phyloP scores from a whole-genome alignment of 2,888 invertebrate species.

The Tipula helvola region DNA sequence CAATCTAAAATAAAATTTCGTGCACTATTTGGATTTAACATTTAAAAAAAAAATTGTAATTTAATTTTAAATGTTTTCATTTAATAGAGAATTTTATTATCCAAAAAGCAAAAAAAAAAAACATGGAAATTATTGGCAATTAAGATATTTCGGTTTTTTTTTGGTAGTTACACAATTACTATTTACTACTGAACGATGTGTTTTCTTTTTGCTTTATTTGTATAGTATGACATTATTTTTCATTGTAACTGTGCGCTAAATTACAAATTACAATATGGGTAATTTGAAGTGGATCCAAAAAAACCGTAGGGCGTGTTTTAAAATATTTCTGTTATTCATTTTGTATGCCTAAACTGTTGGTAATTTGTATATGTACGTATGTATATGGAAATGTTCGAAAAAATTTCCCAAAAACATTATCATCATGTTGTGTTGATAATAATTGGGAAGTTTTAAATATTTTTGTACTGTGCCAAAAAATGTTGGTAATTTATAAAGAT shows the following conservation, averaged over 20 bases:
- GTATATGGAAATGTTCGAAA: neutral
- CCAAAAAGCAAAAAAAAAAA: neutral
- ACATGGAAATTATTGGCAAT: neutral
- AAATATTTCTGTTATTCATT: neutral
- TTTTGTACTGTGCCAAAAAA: neutral
- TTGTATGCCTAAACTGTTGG: neutral
- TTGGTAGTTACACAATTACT: neutral
- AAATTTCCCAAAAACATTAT: neutral
- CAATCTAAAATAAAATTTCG: neutral
- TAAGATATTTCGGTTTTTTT: neutral
- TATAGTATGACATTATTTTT: neutral
- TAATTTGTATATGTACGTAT: neutral
- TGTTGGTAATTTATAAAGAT: neutral
- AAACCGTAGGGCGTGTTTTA: neutral
- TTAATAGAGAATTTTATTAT: neutral
- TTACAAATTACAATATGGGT: neutral
- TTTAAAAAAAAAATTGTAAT: neutral
- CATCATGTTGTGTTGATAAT: neutral
- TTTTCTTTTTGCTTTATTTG: neutral
- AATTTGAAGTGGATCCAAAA: neutral
- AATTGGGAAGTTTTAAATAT: neutral
- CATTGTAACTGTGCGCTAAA: neutral
- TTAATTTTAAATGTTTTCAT: neutral
- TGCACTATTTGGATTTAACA: neutral
- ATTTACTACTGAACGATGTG: neutral